Evolutionary conservation across 2,797 vertebrate genomes (phyloP).

Genomic region (Galagoides demidoff): DNA sequence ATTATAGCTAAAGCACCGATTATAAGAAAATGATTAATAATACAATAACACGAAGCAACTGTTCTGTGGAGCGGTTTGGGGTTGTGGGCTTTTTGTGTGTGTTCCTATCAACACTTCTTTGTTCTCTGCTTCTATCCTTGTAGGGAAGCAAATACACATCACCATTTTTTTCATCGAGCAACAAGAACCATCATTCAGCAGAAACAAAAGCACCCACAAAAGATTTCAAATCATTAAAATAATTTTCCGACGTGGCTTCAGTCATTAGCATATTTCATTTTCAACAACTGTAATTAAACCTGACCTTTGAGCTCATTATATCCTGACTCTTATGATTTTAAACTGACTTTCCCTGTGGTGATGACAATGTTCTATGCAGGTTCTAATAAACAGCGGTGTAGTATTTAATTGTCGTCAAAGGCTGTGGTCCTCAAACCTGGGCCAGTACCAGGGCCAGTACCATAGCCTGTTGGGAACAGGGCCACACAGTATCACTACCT

Average conservation of each 20-base stretch:
- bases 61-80: constrained; percentile 63
- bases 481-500: no score
- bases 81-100: constrained; percentile 58
- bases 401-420: constrained; percentile 73
- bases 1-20: constrained; percentile 83
- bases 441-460: no score
- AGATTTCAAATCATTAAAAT: constrained; percentile 85
- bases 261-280: constrained; percentile 88
- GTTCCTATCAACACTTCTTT: constrained; percentile 60
- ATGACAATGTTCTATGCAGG: constrained; percentile 82
- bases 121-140: constrained; percentile 66
- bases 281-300: constrained; percentile 90
- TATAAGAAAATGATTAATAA: constrained; percentile 86
- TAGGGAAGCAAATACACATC: constrained; percentile 47
- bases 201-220: constrained; percentile 80
- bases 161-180: constrained; percentile 65
- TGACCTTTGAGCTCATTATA: constrained; percentile 91
- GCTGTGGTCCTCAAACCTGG: no score
- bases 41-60: constrained; percentile 63
- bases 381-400: constrained; percentile 84
- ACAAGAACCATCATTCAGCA: constrained; percentile 79
- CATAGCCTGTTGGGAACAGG: no score
- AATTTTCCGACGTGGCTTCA: constrained; percentile 85
- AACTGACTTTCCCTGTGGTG: constrained; percentile 86
- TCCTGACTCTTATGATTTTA: constrained; percentile 90